Conservation (phyloP, 2,113 vertebrate genomes). For the Coturnix japonica region DNA sequence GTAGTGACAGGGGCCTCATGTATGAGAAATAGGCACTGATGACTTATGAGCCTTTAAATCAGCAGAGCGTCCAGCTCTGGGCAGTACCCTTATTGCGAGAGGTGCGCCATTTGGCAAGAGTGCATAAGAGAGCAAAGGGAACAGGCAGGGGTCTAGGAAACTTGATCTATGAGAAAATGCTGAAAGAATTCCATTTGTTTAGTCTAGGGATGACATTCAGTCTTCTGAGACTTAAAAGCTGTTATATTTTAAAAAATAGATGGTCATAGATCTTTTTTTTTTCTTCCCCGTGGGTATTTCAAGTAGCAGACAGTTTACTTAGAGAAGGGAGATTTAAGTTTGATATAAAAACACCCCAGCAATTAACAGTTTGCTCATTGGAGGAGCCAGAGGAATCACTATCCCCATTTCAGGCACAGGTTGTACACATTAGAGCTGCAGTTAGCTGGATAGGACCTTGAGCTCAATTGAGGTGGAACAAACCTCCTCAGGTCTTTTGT, state of each 20-base stretch:
- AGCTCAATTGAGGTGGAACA: neutral
- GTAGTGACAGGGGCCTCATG: neutral
- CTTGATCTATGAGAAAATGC: slow-evolving; percentile 50
- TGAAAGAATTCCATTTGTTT: slow-evolving; percentile 65
- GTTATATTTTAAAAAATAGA: neutral
- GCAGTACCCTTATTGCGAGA: neutral
- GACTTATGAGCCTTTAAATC: neutral
- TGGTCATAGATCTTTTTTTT: neutral
- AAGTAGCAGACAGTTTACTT: slow-evolving; percentile 10
- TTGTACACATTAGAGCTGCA: neutral
- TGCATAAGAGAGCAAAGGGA: neutral
- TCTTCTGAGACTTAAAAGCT: slow-evolving; percentile 43
- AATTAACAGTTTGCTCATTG: neutral
- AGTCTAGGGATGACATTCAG: slow-evolving; percentile 59
- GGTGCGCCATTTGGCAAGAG: neutral
- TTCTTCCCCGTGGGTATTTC: slow-evolving; percentile 3
- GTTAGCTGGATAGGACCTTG: neutral
- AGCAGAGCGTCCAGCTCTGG: neutral
- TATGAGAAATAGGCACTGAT: neutral
- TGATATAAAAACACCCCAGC: neutral
- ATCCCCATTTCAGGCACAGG: neutral
- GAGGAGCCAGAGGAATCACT: neutral
- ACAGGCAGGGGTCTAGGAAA: slow-evolving; percentile 37
- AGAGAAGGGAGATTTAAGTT: neutral
- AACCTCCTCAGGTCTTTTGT: neutral